Percentiles rank a stretch among this genome's conserved stretches.
Evolutionary conservation across 2,888 invertebrate genomes (phyloP).

Genomic region (Dendrolimus pini): DNA sequence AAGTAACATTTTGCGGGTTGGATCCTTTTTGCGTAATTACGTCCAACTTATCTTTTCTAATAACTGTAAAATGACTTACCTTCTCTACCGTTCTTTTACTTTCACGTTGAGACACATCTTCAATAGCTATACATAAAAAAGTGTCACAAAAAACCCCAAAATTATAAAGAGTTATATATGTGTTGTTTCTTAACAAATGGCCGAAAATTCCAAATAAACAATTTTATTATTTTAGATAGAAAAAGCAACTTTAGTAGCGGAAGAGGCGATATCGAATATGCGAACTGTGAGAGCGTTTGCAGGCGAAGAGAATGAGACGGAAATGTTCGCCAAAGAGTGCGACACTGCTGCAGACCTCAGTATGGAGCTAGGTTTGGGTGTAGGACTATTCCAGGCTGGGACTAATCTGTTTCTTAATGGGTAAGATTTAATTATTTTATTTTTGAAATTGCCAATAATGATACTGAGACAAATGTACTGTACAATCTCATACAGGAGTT

Average conservation of each 20-base stretch:
- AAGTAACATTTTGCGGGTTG: too few species aligned
- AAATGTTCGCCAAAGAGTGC: constrained; percentile 84
- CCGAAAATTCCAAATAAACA: too few species aligned
- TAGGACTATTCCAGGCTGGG: constrained; percentile 93
- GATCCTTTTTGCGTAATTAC: too few species aligned
- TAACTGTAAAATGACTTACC: too few species aligned
- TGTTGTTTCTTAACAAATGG: too few species aligned
- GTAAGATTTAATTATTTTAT: constrained; percentile 31
- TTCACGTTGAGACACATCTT: too few species aligned
- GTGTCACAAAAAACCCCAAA: too few species aligned
- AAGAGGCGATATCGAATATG: constrained; percentile 95
- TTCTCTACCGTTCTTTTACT: too few species aligned
- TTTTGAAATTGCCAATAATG: too few species aligned
- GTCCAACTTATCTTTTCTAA: too few species aligned
- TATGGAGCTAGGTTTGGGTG: constrained; percentile 90
- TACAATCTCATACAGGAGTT: background rate
- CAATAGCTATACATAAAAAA: too few species aligned
- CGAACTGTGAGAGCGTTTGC: constrained; percentile 96
- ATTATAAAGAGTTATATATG: too few species aligned
- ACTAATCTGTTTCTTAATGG: constrained; percentile 91
- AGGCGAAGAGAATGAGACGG: constrained; percentile 90
- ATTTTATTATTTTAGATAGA: constrained; percentile 77
- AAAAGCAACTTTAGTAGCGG: constrained; percentile 91
- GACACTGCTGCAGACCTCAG: constrained; percentile 83
- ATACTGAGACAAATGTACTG: background rate